These are phyloP conservation scores for Coluber constrictor DNA, from an alignment of 2,797 vertebrate genomes.

Conservation along the genomic window DNA sequence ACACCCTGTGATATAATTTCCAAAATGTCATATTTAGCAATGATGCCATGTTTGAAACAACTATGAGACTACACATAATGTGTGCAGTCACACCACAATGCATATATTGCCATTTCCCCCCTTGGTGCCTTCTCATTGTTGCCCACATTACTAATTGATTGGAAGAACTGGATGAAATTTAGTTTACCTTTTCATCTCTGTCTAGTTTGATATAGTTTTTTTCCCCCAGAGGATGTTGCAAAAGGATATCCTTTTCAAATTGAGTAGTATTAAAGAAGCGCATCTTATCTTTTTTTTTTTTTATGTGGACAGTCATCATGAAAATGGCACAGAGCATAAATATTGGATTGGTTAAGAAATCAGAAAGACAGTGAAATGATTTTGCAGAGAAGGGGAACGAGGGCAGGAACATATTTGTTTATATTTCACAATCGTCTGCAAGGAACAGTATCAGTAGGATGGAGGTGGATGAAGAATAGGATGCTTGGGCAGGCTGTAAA, in stretches of 20 bases:
- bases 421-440: background rate
- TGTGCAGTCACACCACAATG: background rate
- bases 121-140: background rate
- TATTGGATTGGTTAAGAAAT: background rate
- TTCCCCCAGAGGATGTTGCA: background rate
- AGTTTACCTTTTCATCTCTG: background rate
- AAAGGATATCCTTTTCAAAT: background rate
- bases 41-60: background rate
- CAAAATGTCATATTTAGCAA: background rate
- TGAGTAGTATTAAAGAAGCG: background rate
- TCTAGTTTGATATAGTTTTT: background rate
- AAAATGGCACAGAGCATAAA: background rate
- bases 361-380: background rate
- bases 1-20: background rate
- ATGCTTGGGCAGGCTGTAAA: background rate
- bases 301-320: background rate
- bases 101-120: background rate
- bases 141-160: background rate
- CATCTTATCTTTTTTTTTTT: background rate
- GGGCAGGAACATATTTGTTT: background rate
- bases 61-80: background rate
- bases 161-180: background rate
- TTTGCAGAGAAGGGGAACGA: background rate
- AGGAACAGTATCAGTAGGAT: background rate
- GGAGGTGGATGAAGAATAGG: background rate